phyloP scores from a whole-genome alignment of 2,888 invertebrate genomes.

The Stegana nigrithorax region DNA sequence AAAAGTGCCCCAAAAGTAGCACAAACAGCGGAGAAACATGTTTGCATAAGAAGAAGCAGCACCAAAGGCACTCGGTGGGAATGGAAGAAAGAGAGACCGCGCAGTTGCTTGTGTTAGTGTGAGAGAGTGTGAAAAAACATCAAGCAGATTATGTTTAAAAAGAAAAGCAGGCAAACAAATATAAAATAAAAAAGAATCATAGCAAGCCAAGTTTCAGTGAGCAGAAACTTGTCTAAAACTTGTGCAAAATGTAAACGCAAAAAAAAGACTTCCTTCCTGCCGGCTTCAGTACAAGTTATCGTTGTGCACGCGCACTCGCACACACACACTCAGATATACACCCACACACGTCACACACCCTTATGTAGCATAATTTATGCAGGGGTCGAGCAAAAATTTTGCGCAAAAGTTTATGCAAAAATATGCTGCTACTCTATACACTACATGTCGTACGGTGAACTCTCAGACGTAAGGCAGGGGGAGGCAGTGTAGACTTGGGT shows the following conservation, averaged over 20 bases:
- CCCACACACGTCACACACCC: background rate
- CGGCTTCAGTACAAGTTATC: no score
- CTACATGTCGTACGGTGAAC: no score
- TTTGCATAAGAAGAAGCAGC: constrained; percentile 17
- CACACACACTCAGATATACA: no score
- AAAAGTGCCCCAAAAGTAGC: background rate
- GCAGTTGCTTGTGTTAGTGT: no score
- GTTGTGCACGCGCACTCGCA: no score
- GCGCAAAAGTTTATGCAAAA: constrained; percentile 49
- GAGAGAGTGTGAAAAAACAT: no score
- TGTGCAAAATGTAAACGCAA: constrained; percentile 1
- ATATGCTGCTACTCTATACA: constrained; percentile 45
- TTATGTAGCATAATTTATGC: constrained; percentile 50
- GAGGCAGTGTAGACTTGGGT: no score
- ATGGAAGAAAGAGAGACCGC: no score
- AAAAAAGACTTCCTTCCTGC: constrained; percentile 15
- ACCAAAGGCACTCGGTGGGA: no score
- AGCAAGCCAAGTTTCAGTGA: background rate
- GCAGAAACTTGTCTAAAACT: background rate
- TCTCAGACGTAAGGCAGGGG: no score
- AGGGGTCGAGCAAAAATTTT: constrained; percentile 52
- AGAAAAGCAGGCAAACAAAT: background rate
- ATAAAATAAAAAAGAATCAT: background rate
- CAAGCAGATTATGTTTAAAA: background rate
- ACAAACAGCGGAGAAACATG: background rate